Conservation (phyloP, 2,113 vertebrate genomes). For the Lophochroa leadbeateri region DNA sequence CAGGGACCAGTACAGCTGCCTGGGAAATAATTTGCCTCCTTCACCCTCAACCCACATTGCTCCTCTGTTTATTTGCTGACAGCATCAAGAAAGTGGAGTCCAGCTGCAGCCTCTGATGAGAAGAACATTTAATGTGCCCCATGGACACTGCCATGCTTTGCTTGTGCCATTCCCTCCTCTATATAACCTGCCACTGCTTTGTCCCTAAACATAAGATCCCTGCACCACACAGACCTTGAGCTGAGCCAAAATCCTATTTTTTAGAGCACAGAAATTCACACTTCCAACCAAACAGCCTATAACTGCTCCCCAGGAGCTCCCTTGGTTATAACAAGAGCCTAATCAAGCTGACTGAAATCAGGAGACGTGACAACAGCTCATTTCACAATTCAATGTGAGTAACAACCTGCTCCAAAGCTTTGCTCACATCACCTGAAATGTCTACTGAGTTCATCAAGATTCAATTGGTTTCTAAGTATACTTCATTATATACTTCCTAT, state of each 20-base stretch:
- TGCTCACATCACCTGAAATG: background rate
- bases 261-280: fast-evolving
- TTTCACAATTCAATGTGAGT: background rate
- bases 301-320: background rate
- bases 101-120: background rate
- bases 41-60: background rate
- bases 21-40: background rate
- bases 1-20: background rate
- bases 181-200: background rate
- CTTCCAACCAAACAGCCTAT: background rate
- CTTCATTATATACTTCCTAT: background rate
- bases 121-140: background rate
- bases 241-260: background rate
- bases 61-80: background rate
- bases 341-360: background rate
- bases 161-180: background rate
- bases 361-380: background rate
- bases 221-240: fast-evolving
- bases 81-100: background rate
- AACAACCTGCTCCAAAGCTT: background rate
- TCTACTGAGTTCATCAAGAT: background rate
- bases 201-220: background rate
- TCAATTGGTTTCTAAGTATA: background rate
- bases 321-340: background rate
- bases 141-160: background rate